These are phyloP conservation scores for Poecile atricapillus DNA, from an alignment of 2,113 vertebrate species.

Conservation along the genomic window DNA sequence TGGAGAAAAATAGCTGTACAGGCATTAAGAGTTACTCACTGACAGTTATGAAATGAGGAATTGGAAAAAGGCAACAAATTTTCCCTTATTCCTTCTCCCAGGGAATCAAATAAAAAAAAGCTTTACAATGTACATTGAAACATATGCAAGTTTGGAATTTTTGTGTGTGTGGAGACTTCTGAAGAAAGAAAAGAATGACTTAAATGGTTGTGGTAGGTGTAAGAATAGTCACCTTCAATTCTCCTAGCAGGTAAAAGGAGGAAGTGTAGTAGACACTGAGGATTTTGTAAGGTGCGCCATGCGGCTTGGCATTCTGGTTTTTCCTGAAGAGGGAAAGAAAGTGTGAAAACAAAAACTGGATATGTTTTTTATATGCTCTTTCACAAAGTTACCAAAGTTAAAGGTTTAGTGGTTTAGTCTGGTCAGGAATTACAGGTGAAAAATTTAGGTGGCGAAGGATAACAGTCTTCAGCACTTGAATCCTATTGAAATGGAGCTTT, in stretches of 20 bases:
- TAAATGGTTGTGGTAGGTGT: not conserved
- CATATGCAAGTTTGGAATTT: not conserved
- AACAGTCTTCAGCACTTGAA: not conserved
- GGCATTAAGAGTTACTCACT: not conserved
- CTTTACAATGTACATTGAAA: not conserved
- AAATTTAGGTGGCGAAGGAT: not conserved
- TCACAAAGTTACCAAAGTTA: not conserved
- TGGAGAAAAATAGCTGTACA: not conserved
- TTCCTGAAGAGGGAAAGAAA: not conserved
- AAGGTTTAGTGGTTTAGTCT: not conserved
- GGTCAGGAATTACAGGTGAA: not conserved
- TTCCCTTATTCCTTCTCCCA: not conserved
- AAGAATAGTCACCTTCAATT: not conserved
- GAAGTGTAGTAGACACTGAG: not conserved
- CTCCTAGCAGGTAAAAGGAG: not conserved
- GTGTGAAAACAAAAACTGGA: not conserved
- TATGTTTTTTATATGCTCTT: not conserved
- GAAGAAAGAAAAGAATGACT: not conserved
- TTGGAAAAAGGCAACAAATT: slow-evolving; percentile 29
- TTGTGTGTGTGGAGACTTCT: not conserved
- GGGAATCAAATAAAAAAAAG: not conserved
- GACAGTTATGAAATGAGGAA: slow-evolving; percentile 16
- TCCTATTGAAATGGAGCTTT: not conserved
- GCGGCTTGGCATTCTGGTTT: not conserved
- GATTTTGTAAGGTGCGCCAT: not conserved